These are phyloP conservation scores for Alca torda DNA, from an alignment of 2,797 vertebrate species.

Conservation along the genomic window DNA sequence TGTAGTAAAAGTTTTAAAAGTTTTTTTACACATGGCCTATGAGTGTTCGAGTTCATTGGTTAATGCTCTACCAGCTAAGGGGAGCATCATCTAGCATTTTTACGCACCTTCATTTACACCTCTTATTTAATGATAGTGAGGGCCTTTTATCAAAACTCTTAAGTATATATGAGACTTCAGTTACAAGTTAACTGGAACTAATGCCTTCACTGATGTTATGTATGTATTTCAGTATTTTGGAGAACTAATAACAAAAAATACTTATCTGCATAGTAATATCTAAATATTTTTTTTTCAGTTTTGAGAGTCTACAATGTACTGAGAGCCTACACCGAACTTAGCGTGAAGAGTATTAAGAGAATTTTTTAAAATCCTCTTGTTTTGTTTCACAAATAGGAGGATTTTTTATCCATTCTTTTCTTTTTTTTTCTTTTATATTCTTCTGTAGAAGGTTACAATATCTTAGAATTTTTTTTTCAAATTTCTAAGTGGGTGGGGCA, in stretches of 20 bases:
- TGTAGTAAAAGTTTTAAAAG: background rate
- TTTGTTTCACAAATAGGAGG: background rate
- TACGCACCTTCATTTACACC: background rate
- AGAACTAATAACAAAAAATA: background rate
- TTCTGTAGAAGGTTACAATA: background rate
- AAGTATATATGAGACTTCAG: background rate
- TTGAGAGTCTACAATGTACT: background rate
- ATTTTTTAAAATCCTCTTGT: background rate
- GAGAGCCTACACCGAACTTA: background rate
- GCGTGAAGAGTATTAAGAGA: background rate
- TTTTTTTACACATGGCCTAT: background rate
- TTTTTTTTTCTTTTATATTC: background rate
- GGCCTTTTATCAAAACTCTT: background rate
- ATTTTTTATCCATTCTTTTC: background rate
- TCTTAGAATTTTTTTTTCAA: background rate
- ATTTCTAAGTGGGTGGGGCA: background rate
- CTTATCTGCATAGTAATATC: background rate
- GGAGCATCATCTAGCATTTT: background rate
- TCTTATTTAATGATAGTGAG: background rate
- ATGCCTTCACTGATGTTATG: background rate
- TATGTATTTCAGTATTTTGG: background rate
- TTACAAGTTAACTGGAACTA: background rate
- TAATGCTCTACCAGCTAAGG: background rate
- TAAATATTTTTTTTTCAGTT: background rate
- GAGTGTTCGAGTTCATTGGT: background rate